Percentiles rank a stretch among this genome's conserved stretches.
Evolutionary conservation across 1,140 invertebrate species (phyloP).

Genomic region (Leptopilina boulardi): DNA sequence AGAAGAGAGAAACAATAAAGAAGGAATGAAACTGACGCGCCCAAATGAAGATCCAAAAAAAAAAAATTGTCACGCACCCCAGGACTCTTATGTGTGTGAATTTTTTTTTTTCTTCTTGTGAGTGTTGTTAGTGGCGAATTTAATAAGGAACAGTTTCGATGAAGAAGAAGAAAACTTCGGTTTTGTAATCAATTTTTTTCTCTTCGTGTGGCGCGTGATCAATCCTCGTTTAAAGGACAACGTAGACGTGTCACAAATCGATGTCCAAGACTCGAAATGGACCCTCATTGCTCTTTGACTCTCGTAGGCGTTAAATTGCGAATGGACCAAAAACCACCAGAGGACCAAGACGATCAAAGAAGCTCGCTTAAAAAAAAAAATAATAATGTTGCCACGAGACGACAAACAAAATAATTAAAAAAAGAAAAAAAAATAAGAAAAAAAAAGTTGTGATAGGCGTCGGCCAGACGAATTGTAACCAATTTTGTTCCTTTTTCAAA

Average conservation of each 20-base stretch:
- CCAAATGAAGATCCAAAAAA: slow-evolving; percentile 41
- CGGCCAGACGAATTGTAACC: slow-evolving; percentile 63
- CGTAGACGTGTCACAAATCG: slow-evolving; percentile 4
- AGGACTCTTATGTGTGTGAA: slow-evolving; percentile 56
- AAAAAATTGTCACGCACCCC: neutral
- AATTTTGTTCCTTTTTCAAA: slow-evolving; percentile 67
- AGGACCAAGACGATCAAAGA: slow-evolving; percentile 63
- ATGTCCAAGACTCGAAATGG: slow-evolving; percentile 14
- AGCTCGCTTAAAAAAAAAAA: slow-evolving; percentile 37
- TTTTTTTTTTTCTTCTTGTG: slow-evolving; percentile 46
- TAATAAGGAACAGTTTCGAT: slow-evolving; percentile 45
- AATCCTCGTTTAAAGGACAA: neutral
- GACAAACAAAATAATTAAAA: slow-evolving; percentile 33
- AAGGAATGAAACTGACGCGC: slow-evolving; percentile 27
- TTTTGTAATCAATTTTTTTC: too few species aligned
- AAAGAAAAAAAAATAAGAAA: too few species aligned
- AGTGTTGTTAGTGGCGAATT: slow-evolving; percentile 54
- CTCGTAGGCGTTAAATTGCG: slow-evolving; percentile 22
- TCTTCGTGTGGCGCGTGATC: slow-evolving; percentile 8
- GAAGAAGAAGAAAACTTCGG: slow-evolving; percentile 38
- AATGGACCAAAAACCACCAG: slow-evolving; percentile 41
- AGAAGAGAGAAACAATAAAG: slow-evolving; percentile 11
- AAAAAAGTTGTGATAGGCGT: slow-evolving; percentile 70
- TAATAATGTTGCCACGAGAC: slow-evolving; percentile 38
- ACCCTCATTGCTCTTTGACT: slow-evolving; percentile 7